Base-by-base conservation (phyloP, 2,113 vertebrate genomes). In the Seriola dumerili region DNA sequence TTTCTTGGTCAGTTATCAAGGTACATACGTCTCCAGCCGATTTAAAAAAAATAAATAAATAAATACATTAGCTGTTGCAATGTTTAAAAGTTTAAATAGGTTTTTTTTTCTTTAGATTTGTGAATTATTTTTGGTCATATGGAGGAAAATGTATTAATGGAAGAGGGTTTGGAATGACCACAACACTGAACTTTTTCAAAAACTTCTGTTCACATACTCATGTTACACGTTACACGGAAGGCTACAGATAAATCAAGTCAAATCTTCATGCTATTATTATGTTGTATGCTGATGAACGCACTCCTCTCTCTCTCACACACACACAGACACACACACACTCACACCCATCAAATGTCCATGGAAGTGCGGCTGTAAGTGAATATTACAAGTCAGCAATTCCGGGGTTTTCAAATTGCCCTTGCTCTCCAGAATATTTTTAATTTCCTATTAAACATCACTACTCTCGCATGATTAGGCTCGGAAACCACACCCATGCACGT, bases 371-470 rank as follows among this genome's bases (percentile, higher is more conserved):
- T 52, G 78, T 55, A 74, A 83, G 66, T 17, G 72, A 83, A 81
- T 83, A 73, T 87, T 84, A 50, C 72, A 76, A 91, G 81, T 94
- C 89, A 92, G 90, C 89, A 86, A 42, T 85, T 89, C 72, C 77
- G 46, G 77, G 72, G 71, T 75, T 79, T 87, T 67, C 83, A 92
- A 90, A 91, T 87, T 81, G 81, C 64, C 79, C 69, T 74, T 61
- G 84, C 86, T 88, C 78, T 79, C 74, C 9, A 5, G 81, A 81
- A 86, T 87, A 87, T 88, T 91, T 48, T 84, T 81, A 90, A 87
- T 88, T 87, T 88, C 74, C 79, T 79, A 89, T 89, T 87, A 86
- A 84, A 80, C 66, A 76, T 88, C 80, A 89, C 87, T 83, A 87
- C 61, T 55, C 81, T 67, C 16, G 38, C 76, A 64, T 83, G 63